Base-by-base conservation (phyloP, 2,797 vertebrate species). In the Podarcis lilfordi region DNA sequence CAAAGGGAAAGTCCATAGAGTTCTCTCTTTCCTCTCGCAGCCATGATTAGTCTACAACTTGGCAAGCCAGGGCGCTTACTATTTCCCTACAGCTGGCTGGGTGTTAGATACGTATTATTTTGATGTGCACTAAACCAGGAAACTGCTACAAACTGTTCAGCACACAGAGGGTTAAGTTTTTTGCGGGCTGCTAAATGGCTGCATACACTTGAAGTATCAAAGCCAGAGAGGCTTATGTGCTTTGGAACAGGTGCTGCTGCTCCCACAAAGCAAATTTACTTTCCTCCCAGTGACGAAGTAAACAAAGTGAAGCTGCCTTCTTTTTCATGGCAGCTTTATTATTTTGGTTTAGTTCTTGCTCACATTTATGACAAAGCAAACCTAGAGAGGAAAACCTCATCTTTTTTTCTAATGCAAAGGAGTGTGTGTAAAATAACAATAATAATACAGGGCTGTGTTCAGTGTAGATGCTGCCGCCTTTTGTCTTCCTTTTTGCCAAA, bases 191-290 rank as follows among this genome's bases (percentile, higher is more conserved):
- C 71, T 92, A 92, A 95, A 94, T 94, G 91, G 86, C 92, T 93
- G 83, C 89, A 91, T 89, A 89, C 86, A 66, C 86, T 72, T 85
- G 90, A 89, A 94, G 91, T 93, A 94, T 92, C 92, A 92, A 95
- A 93, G 93, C 90, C 88, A 89, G 37, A 93, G 89, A 90, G 89
- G 89, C 93, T 94, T 95, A 92, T 95, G 93, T 95, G 94, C 91
- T 91, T 85, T 92, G 83, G 94, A 95, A 94, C 93, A 95, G 94
- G 94, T 95, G 94, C 92, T 94, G 93, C 90, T 95, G 94, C 92
- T 92, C 94, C 94, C 93, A 94, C 93, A 95, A 94, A 96, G 95
- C 91, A 95, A 95, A 95, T 95, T 95, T 96, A 91, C 95, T 95
- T 94, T 95, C 92, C 21, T 95, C 82, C 89, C 93, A 89, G 92